phyloP scores from a whole-genome alignment of 2,797 vertebrate genomes.

The Sebastes melanostomus region DNA sequence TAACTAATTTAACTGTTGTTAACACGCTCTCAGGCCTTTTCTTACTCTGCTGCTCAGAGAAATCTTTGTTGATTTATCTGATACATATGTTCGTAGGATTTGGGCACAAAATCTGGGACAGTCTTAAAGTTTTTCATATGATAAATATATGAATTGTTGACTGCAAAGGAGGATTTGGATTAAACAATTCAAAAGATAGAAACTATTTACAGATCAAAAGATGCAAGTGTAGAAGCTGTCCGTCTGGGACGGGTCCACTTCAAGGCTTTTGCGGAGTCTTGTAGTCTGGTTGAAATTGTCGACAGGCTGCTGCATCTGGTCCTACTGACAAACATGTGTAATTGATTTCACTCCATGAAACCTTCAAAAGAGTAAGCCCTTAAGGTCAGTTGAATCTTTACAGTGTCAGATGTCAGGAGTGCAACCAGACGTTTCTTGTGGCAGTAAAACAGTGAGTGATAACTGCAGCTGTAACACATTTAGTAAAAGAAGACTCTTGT shows the following conservation, averaged over 20 bases:
- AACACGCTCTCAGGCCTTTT: not conserved
- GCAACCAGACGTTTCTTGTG: not conserved
- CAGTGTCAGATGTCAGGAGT: not conserved
- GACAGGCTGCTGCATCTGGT: not conserved
- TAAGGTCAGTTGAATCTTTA: not conserved
- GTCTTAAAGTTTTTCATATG: not conserved
- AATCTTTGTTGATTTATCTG: not conserved
- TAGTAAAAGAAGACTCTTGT: not conserved
- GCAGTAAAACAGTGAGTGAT: not conserved
- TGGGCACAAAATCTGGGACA: not conserved
- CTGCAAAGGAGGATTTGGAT: not conserved
- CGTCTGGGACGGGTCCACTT: not conserved
- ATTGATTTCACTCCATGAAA: not conserved
- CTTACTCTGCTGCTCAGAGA: not conserved
- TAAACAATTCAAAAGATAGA: not conserved
- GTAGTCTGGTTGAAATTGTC: not conserved
- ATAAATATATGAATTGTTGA: not conserved
- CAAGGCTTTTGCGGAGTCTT: not conserved
- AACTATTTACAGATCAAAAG: not conserved
- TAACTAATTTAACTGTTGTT: not conserved
- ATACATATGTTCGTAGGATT: not conserved
- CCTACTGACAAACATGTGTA: not conserved
- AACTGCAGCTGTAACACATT: not conserved
- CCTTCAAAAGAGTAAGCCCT: not conserved
- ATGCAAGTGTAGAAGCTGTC: not conserved